Conservation (phyloP, 1,140 invertebrate species). For the Stenopsyche tienmushanensis region DNA sequence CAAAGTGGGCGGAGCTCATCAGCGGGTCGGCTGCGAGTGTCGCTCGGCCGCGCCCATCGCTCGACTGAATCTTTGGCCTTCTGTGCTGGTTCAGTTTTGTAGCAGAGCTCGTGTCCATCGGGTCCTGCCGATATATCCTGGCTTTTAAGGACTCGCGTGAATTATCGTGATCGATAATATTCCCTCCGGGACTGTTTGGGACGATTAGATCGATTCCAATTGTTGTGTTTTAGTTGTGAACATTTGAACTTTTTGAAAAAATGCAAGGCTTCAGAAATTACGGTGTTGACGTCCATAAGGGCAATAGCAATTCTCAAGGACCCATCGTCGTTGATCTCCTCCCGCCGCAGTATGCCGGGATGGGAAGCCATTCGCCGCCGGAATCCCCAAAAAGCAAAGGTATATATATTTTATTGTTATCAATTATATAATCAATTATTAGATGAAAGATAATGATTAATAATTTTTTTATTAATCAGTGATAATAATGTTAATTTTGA, state of each 20-base stretch:
- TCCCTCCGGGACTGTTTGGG: neutral
- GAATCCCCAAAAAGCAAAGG: slow-evolving; percentile 41
- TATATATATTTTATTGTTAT: slow-evolving; percentile 17
- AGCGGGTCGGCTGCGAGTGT: neutral
- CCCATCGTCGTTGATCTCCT: slow-evolving; percentile 38
- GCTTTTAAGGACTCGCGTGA: neutral
- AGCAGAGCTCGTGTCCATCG: neutral
- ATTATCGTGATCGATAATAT: neutral
- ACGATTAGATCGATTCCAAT: neutral
- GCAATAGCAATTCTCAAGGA: slow-evolving; percentile 1
- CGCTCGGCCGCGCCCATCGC: neutral
- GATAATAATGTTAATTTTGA: too few species aligned
- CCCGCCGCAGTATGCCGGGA: slow-evolving; percentile 31
- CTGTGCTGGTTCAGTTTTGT: neutral
- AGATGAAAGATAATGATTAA: too few species aligned
- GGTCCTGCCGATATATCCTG: neutral
- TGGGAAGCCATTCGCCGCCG: slow-evolving; percentile 38
- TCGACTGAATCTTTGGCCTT: too few species aligned
- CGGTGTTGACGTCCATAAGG: slow-evolving; percentile 39
- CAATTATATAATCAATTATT: neutral
- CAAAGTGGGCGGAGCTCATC: neutral
- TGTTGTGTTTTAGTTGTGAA: slow-evolving; percentile 1
- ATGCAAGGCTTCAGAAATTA: slow-evolving; percentile 42
- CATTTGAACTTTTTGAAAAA: neutral
- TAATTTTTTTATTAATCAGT: too few species aligned